Evolutionary conservation across 2,797 vertebrate genomes (phyloP).

Genomic region (Austrolebias charrua): DNA sequence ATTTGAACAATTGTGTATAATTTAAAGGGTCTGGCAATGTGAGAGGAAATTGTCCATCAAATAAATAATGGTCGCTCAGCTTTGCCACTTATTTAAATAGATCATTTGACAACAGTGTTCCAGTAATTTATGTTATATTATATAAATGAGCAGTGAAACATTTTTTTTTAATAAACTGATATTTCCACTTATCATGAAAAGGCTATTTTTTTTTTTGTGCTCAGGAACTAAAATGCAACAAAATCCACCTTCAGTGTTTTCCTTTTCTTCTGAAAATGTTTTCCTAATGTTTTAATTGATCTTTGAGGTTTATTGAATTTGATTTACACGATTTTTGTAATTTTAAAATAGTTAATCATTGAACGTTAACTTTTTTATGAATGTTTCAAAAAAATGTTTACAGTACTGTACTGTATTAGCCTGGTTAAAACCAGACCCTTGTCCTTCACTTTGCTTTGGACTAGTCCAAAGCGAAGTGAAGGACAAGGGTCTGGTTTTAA

Average conservation of each 20-base stretch:
- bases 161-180: not conserved
- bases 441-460: too few species aligned
- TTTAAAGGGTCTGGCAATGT: not conserved
- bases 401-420: too few species aligned
- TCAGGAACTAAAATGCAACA: not conserved
- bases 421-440: too few species aligned
- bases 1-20: not conserved
- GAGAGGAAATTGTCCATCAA: too few species aligned
- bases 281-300: too few species aligned
- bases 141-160: not conserved
- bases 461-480: too few species aligned
- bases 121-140: constrained; percentile 4
- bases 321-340: too few species aligned
- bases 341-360: not conserved
- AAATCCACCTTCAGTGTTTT: not conserved
- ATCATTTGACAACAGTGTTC: not conserved
- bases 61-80: not conserved
- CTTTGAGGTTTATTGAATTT: not conserved
- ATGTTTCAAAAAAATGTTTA: not conserved
- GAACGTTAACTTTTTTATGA: not conserved
- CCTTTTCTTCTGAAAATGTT: not conserved
- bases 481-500: too few species aligned
- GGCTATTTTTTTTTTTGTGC: not conserved
- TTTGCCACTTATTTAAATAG: too few species aligned
- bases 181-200: not conserved